Evolutionary conservation across 1,140 invertebrate species (phyloP).

Genomic region (Drosophila quadrilineata): DNA sequence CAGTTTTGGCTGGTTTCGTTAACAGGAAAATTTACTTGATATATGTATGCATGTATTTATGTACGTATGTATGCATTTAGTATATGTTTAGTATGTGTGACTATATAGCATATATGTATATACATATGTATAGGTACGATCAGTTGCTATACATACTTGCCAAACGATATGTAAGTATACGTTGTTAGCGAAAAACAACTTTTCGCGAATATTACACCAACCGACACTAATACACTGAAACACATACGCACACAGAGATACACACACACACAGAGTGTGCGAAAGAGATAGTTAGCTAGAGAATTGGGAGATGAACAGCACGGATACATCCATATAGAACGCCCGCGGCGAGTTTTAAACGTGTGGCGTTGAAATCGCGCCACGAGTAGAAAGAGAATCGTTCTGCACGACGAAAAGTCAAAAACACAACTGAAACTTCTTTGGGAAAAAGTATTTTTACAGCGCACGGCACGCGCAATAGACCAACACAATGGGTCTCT

Average conservation of each 20-base stretch:
- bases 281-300: too few species aligned
- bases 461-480: conserved; percentile 72
- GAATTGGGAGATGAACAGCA: too few species aligned
- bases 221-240: conserved; percentile 11
- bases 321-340: too few species aligned
- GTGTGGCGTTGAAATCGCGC: conserved; percentile 12
- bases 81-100: not conserved
- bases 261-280: conserved; percentile 8
- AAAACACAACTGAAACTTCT: conserved; percentile 77
- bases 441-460: conserved; percentile 76
- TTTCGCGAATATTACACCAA: conserved; percentile 61
- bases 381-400: conserved; percentile 50
- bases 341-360: conserved; percentile 30
- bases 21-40: conserved; percentile 72
- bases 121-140: conserved; percentile 1
- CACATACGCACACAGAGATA: not conserved
- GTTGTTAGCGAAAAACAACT: conserved; percentile 59
- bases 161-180: too few species aligned
- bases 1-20: conserved; percentile 70
- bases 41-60: conserved; percentile 7
- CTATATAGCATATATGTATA: not conserved
- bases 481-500: conserved; percentile 53
- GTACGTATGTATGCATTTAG: conserved; percentile 8
- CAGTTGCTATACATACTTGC: too few species aligned
- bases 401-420: conserved; percentile 76